Evolutionary conservation across 2,113 vertebrate species (phyloP).

Genomic region (Lepus americanus): DNA sequence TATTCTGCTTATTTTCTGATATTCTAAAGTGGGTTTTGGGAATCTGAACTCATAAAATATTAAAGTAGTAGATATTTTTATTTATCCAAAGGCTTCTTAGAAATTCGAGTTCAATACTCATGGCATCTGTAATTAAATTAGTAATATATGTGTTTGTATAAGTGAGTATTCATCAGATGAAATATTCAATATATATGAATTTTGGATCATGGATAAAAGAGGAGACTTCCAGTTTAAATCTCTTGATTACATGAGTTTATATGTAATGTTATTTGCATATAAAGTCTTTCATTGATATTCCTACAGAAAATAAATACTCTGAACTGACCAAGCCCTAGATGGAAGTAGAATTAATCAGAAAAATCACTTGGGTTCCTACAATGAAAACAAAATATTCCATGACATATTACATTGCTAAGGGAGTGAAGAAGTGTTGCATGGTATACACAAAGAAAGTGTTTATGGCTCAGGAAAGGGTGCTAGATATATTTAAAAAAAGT

Average conservation of each 20-base stretch:
- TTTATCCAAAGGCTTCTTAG: constrained; percentile 32
- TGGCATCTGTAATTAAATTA: constrained; percentile 51
- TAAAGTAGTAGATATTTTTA: constrained; percentile 43
- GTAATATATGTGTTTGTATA: not conserved
- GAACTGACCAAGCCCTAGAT: not conserved
- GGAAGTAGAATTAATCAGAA: not conserved
- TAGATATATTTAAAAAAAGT: not conserved
- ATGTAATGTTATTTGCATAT: not conserved
- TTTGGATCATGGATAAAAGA: constrained; percentile 34
- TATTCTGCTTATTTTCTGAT: constrained; percentile 49
- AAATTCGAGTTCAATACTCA: not conserved
- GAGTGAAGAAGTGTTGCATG: not conserved
- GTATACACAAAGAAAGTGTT: not conserved
- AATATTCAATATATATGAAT: constrained; percentile 40
- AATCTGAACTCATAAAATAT: constrained; percentile 48
- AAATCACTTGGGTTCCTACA: constrained; percentile 29
- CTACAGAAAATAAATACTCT: constrained; percentile 26
- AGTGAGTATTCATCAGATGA: constrained; percentile 23
- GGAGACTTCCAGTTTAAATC: constrained; percentile 20
- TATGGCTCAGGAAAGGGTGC: constrained; percentile 1
- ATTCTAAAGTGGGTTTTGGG: constrained; percentile 8
- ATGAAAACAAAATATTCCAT: not conserved
- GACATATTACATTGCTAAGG: not conserved
- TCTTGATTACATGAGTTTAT: constrained; percentile 25
- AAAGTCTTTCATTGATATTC: constrained; percentile 20